Conservation (phyloP, 2,888 invertebrate species). For the Zaprionus bogoriensis region DNA sequence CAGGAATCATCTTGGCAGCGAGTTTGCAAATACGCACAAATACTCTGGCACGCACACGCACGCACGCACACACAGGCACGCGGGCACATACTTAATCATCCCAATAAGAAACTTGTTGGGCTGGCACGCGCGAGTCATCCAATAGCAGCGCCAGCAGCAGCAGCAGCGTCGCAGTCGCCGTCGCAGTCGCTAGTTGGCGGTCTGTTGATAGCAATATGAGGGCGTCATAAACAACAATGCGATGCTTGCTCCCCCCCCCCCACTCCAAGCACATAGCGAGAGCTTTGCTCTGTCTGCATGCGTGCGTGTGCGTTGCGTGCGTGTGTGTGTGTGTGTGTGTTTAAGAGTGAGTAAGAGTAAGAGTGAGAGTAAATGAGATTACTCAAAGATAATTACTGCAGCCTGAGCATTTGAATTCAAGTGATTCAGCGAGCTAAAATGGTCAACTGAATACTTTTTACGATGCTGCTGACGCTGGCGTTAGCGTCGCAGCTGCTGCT, state of each 20-base stretch:
- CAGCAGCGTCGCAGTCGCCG: conserved; percentile 11
- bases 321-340: neutral
- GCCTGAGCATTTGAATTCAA: conserved; percentile 41
- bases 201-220: conserved; percentile 54
- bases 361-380: conserved; percentile 10
- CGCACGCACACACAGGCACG: conserved; percentile 4
- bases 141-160: conserved; percentile 23
- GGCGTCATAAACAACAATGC: conserved; percentile 54
- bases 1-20: conserved; percentile 58
- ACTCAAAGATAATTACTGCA: conserved; percentile 41
- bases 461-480: conserved; percentile 36
- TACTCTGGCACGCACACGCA: conserved; percentile 11
- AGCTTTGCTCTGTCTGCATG: neutral
- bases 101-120: conserved; percentile 74
- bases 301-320: neutral
- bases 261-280: neutral
- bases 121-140: conserved; percentile 51
- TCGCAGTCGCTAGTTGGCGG: conserved; percentile 24
- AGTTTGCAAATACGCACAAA: conserved; percentile 26
- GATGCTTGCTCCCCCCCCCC: conserved; percentile 7
- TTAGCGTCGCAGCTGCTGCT: neutral
- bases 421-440: conserved; percentile 41
- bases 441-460: conserved; percentile 38
- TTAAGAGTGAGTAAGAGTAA: neutral
- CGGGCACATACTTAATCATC: conserved; percentile 34